Conservation (phyloP, 2,113 vertebrate genomes). For the Callocephalon fimbriatum region DNA sequence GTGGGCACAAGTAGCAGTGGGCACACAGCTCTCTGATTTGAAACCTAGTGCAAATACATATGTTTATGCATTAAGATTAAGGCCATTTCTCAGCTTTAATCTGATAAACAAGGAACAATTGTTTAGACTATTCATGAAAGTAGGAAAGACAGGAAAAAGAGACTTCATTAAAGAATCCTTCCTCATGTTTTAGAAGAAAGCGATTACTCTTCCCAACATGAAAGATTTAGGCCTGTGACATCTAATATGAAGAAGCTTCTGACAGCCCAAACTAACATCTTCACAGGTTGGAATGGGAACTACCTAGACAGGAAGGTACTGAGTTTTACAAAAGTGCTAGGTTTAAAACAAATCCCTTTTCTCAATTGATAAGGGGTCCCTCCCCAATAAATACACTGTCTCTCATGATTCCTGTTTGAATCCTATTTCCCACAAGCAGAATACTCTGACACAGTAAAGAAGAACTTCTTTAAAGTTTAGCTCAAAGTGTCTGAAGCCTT, state of each 20-base stretch:
- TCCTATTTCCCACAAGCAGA: neutral
- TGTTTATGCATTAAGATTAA: neutral
- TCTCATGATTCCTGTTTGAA: neutral
- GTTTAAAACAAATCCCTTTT: neutral
- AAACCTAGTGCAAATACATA: neutral
- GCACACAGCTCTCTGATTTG: neutral
- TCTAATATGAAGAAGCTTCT: neutral
- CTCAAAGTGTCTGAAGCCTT: neutral
- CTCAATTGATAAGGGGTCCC: neutral
- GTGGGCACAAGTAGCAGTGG: neutral
- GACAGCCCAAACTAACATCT: neutral
- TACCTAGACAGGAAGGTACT: neutral
- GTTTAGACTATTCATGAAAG: neutral
- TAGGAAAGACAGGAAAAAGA: neutral
- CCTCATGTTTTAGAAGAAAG: neutral
- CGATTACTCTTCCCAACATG: neutral
- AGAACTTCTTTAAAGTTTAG: neutral
- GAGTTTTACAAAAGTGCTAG: neutral
- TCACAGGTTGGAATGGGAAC: neutral
- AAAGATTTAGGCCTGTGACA: neutral
- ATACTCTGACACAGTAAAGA: neutral
- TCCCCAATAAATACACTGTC: neutral
- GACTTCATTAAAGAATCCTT: neutral
- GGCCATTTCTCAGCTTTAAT: neutral
- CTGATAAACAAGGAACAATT: neutral